These are phyloP conservation scores for Epirrhoe tristata DNA, from an alignment of 2,888 invertebrate species.

Conservation along the genomic window DNA sequence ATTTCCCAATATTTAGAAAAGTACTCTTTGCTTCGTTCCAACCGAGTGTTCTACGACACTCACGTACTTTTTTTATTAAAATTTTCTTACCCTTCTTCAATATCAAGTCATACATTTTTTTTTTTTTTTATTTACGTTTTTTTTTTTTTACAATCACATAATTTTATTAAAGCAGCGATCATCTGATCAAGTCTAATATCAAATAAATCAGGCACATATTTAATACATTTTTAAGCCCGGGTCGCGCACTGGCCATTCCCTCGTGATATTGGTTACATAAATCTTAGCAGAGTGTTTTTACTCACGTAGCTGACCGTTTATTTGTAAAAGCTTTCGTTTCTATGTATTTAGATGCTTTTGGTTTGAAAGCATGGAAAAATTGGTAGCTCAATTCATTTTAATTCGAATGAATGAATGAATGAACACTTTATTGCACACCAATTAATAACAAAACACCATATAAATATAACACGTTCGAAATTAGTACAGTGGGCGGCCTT, in stretches of 20 bases:
- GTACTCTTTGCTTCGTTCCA: no score
- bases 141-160: no score
- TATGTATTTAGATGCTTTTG: conserved; percentile 15
- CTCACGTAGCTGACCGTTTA: conserved; percentile 37
- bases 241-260: conserved; percentile 30
- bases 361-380: conserved; percentile 1
- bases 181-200: conserved; percentile 1
- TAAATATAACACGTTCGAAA: no score
- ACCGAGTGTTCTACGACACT: no score
- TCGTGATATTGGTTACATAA: conserved; percentile 45
- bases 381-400: not conserved
- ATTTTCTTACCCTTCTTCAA: not conserved
- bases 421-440: no score
- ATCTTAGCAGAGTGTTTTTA: conserved; percentile 43
- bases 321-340: conserved; percentile 33
- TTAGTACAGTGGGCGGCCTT: no score
- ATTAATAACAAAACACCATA: no score
- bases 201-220: conserved; percentile 28
- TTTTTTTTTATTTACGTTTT: no score
- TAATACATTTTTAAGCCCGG: conserved; percentile 42
- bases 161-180: no score
- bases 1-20: no score
- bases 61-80: no score
- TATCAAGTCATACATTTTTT: not conserved
- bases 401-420: no score